These are phyloP conservation scores for Tenthredo livida DNA, from an alignment of 2,888 invertebrate species.

Conservation along the genomic window DNA sequence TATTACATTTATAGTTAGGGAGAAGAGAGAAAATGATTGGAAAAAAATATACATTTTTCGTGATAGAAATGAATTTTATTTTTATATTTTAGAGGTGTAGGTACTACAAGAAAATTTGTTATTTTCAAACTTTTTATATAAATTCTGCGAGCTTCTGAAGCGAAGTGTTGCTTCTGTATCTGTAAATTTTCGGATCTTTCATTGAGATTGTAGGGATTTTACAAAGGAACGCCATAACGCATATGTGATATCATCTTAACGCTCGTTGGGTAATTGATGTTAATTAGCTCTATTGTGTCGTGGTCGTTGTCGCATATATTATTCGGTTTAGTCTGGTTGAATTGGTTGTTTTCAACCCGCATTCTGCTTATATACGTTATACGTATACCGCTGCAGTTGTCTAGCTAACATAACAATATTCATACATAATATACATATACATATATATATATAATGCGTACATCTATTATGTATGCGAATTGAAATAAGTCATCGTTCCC, in stretches of 20 bases:
- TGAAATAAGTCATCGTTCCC: background rate
- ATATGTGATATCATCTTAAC: constrained; percentile 47
- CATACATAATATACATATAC: background rate
- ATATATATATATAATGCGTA: background rate
- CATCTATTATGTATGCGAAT: background rate
- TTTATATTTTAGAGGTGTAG: background rate
- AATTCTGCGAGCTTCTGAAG: background rate
- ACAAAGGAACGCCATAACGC: constrained; percentile 21
- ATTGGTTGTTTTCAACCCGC: constrained; percentile 34
- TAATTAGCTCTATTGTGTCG: constrained; percentile 69
- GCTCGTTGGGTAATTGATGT: constrained; percentile 66
- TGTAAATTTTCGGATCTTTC: constrained; percentile 2
- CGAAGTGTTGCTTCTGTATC: background rate
- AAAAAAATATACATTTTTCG: background rate
- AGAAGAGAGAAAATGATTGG: background rate
- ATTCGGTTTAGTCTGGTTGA: constrained; percentile 40
- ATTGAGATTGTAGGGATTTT: constrained; percentile 6
- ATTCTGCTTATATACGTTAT: constrained; percentile 9
- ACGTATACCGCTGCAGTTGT: background rate
- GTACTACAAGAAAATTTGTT: background rate
- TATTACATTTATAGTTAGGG: background rate
- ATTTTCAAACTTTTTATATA: background rate
- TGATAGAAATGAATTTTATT: background rate
- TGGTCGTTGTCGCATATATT: constrained; percentile 21
- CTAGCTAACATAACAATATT: background rate